These are phyloP conservation scores for Chrysocyon brachyurus DNA, from an alignment of 2,797 vertebrate genomes.

Conservation along the genomic window DNA sequence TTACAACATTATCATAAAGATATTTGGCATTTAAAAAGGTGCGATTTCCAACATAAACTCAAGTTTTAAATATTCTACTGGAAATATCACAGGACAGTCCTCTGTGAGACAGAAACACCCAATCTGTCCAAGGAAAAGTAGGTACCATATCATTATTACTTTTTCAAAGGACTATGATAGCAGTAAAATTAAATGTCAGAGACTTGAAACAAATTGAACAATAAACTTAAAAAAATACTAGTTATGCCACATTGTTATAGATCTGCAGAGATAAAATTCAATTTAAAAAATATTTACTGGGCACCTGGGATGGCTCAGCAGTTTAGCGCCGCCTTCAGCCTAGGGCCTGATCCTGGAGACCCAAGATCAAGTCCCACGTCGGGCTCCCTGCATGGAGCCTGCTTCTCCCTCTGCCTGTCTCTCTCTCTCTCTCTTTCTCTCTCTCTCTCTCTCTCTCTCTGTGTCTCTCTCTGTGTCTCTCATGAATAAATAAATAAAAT, in stretches of 20 bases:
- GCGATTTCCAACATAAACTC: not conserved
- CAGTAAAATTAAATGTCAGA: constrained; percentile 2
- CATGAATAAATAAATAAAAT: too few species aligned
- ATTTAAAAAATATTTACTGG: not conserved
- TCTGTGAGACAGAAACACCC: not conserved
- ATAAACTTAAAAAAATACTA: constrained; percentile 23
- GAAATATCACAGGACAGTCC: not conserved
- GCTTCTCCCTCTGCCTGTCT: too few species aligned
- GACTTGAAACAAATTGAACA: not conserved
- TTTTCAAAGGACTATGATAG: constrained; percentile 41
- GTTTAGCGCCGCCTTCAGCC: too few species aligned
- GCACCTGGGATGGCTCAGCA: too few species aligned
- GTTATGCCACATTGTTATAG: not conserved
- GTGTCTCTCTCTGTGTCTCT: too few species aligned
- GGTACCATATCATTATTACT: not conserved
- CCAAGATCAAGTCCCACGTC: too few species aligned
- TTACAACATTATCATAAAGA: not conserved
- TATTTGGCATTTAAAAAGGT: not conserved
- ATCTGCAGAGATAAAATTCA: not conserved
- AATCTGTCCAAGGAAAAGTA: not conserved
- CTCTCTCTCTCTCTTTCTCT: too few species aligned
- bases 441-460: too few species aligned
- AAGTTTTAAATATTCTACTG: not conserved
- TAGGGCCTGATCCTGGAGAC: too few species aligned
- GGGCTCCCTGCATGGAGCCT: too few species aligned